Conservation (phyloP, 2,113 vertebrate species). For the Geococcyx californianus region DNA sequence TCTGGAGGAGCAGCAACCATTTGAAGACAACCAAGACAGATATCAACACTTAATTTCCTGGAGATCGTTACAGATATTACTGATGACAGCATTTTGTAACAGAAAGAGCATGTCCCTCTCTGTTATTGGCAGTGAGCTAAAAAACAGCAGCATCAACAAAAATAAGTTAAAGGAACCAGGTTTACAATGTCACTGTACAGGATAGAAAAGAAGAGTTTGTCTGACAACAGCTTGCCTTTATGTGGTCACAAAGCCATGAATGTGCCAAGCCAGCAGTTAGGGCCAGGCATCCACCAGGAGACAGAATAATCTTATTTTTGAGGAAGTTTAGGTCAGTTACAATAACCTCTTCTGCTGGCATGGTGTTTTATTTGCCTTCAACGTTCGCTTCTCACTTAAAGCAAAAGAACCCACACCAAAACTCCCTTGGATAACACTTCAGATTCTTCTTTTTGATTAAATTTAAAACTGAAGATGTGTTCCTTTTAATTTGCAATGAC, state of each 20-base stretch:
- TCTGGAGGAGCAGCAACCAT: background rate
- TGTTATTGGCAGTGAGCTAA: background rate
- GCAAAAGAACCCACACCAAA: background rate
- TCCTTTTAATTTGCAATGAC: background rate
- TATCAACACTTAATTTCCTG: background rate
- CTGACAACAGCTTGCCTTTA: background rate
- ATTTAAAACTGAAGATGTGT: background rate
- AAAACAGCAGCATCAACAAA: background rate
- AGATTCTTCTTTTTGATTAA: background rate
- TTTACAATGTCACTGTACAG: background rate
- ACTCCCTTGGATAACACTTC: rapidly evolving
- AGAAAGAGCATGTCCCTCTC: background rate
- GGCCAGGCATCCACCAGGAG: background rate
- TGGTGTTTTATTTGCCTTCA: background rate
- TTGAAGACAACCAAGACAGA: background rate
- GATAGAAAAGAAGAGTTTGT: background rate
- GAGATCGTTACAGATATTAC: background rate
- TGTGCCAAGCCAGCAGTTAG: background rate
- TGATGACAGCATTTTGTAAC: background rate
- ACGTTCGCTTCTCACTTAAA: background rate
- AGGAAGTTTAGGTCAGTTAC: background rate
- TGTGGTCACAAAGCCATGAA: background rate
- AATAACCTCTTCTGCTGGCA: rapidly evolving
- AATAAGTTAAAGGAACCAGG: background rate
- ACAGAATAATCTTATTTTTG: background rate